phyloP scores from a whole-genome alignment of 2,888 invertebrate genomes.

The Parnassius apollo region DNA sequence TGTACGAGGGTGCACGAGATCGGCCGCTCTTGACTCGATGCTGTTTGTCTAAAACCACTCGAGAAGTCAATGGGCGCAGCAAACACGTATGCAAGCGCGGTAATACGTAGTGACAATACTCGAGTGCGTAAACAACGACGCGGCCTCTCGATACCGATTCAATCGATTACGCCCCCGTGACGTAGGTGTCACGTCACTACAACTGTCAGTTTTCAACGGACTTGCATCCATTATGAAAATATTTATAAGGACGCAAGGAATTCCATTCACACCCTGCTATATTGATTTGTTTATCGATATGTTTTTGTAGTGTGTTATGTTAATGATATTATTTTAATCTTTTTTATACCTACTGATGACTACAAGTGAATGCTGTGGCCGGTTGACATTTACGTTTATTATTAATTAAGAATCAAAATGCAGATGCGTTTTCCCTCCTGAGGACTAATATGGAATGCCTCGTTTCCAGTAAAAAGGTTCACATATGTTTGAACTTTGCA shows the following conservation, averaged over 20 bases:
- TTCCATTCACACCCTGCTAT: slow-evolving; percentile 2
- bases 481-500: no score
- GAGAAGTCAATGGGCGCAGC: slow-evolving; percentile 58
- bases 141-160: slow-evolving; percentile 29
- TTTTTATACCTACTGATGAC: no score
- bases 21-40: slow-evolving; percentile 52
- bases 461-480: no score
- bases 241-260: slow-evolving; percentile 18
- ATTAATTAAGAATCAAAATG: no score
- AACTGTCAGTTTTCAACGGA: slow-evolving; percentile 26
- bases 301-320: slow-evolving; percentile 1
- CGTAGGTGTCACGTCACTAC: slow-evolving; percentile 40
- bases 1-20: slow-evolving; percentile 55
- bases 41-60: slow-evolving; percentile 75
- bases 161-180: slow-evolving; percentile 32
- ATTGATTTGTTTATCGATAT: slow-evolving; percentile 13
- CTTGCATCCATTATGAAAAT: slow-evolving; percentile 17
- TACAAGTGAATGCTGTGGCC: no score
- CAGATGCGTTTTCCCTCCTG: no score
- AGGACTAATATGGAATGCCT: no score
- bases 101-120: slow-evolving; percentile 62
- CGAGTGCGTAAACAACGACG: slow-evolving; percentile 41
- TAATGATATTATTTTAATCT: background rate
- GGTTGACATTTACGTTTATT: no score
- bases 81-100: slow-evolving; percentile 59